These are phyloP conservation scores for Clavelina lepadiformis DNA, from an alignment of 23 tunicate species.

Conservation along the genomic window DNA sequence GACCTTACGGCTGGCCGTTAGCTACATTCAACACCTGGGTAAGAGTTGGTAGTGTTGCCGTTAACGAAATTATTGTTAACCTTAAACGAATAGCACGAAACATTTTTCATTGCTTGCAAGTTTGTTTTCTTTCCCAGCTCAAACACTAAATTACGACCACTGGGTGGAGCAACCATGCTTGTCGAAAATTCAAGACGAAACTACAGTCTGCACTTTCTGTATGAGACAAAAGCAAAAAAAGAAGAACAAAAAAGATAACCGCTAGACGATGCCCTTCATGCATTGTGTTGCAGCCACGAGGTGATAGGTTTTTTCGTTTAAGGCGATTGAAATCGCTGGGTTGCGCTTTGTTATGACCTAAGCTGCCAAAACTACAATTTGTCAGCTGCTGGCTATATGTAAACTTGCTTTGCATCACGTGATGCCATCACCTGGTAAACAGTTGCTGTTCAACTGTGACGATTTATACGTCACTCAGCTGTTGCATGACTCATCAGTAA, in stretches of 20 bases:
- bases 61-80: no score
- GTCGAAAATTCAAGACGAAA: neutral
- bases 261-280: no score
- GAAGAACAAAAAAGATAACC: no score
- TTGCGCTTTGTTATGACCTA: no score
- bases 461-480: no score
- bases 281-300: no score
- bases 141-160: slow-evolving; percentile 43
- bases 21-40: slow-evolving; percentile 72
- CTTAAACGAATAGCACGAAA: neutral
- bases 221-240: slow-evolving; percentile 52
- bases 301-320: no score
- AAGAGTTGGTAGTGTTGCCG: neutral
- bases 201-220: slow-evolving; percentile 63
- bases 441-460: slow-evolving; percentile 5
- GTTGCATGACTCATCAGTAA: no score
- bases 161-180: slow-evolving; percentile 77
- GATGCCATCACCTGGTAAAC: slow-evolving; percentile 12
- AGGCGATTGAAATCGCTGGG: no score
- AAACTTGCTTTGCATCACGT: neutral
- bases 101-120: neutral
- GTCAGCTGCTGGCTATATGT: no score
- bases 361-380: no score
- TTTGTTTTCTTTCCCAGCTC: slow-evolving; percentile 20
- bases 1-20: slow-evolving; percentile 64